phyloP scores from a whole-genome alignment of 2,113 vertebrate genomes.

The Tachycineta bicolor region DNA sequence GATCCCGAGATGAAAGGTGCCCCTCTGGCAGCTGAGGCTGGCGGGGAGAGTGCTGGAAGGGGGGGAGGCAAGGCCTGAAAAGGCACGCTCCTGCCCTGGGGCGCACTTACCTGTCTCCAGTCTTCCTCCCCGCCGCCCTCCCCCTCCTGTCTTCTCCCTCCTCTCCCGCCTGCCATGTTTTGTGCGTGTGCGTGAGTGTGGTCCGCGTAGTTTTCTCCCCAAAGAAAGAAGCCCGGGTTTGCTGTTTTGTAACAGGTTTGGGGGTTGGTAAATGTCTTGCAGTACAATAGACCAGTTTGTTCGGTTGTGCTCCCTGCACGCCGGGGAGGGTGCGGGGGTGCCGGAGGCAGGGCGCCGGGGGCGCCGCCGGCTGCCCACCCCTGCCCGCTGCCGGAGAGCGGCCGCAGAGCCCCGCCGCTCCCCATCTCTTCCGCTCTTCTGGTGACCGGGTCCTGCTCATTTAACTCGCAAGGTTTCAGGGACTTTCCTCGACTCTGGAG shows the following conservation, averaged over 20 bases:
- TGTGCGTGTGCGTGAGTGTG: neutral
- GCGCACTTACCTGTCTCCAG: slow-evolving; percentile 53
- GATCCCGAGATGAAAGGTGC: slow-evolving; percentile 32
- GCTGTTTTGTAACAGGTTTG: slow-evolving; percentile 40
- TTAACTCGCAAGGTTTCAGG: neutral
- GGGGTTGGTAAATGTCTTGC: slow-evolving; percentile 23
- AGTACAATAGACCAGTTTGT: slow-evolving; percentile 39
- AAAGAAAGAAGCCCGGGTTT: neutral
- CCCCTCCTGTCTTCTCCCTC: neutral
- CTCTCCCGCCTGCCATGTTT: neutral
- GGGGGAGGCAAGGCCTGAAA: slow-evolving; percentile 54
- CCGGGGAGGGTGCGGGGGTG: neutral
- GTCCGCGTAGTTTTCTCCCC: neutral
- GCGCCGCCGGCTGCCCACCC: neutral
- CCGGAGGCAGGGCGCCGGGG: neutral
- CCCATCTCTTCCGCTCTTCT: neutral
- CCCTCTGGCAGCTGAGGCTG: slow-evolving; percentile 27
- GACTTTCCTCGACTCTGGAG: neutral
- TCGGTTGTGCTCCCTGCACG: neutral
- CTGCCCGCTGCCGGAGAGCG: neutral
- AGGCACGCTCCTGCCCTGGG: slow-evolving; percentile 44
- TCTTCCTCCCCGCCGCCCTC: neutral
- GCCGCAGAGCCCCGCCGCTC: neutral
- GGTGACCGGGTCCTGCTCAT: neutral
- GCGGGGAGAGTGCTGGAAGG: slow-evolving; percentile 31